Percentiles rank a stretch among this genome's conserved stretches.
phyloP scores from a whole-genome alignment of 2,113 vertebrate genomes.

The Gavia stellata region DNA sequence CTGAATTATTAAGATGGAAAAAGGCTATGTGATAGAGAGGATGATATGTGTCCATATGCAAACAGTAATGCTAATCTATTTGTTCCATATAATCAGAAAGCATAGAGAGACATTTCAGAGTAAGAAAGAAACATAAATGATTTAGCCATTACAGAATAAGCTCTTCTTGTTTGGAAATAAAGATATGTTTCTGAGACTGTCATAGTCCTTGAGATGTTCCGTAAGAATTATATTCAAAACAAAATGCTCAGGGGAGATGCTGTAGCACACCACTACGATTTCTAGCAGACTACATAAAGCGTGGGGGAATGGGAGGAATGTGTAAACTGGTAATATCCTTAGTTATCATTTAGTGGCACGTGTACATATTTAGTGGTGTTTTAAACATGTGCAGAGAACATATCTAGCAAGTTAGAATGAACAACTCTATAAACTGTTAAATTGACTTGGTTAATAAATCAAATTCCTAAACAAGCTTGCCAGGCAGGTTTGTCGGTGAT shows the following conservation, averaged over 20 bases:
- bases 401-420: not conserved
- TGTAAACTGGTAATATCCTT: not conserved
- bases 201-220: not conserved
- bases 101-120: not conserved
- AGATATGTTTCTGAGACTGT: not conserved
- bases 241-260: not conserved
- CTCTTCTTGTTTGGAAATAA: not conserved
- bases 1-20: not conserved
- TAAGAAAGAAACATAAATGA: not conserved
- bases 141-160: not conserved
- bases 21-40: not conserved
- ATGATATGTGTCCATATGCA: not conserved
- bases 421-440: conserved; percentile 24
- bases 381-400: not conserved
- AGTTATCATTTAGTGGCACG: not conserved
- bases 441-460: conserved; percentile 49
- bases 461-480: conserved; percentile 22
- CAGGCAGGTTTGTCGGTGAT: conserved; percentile 19
- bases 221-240: not conserved
- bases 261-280: not conserved
- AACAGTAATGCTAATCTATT: not conserved
- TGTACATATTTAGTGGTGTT: not conserved
- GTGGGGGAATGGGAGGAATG: not conserved
- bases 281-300: not conserved
- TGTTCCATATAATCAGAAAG: not conserved